Evolutionary conservation across 1,140 invertebrate genomes (phyloP), one percentile per base, ranked within the genome.

Genomic region (Contarinia nasturtii): DNA sequence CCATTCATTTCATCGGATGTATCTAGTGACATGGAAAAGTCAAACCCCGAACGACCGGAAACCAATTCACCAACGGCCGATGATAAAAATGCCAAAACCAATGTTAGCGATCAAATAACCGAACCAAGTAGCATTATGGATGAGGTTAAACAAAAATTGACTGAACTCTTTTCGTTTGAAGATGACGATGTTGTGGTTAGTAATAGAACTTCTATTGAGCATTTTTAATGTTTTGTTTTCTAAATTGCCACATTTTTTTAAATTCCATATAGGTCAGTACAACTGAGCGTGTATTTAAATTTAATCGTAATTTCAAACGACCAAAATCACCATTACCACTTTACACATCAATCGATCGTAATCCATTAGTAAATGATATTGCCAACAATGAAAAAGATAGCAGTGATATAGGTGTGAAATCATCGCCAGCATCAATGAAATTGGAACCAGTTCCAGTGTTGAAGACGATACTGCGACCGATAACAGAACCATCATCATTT

Each of bases 121-220:
- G 27, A 27, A 27, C 27, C 27, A 27, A 27, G 27, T 27, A 27
- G 27, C 27, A 52, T 63, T 18, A 63, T 63, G 34, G 59, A 59
- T 11, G 61, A 63, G 49, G 61, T 63, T 14, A 55, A 55, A 20
- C 56, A 58, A 40, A 59, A 61, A 50, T 49, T 63, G 27, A 58
- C 59, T 36, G 56, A 61, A 45, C 52, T 63, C 0, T 63, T 63
- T 33, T 56, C 56, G 40, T 54, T 59, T 40, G 61, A 63, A 14
- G 61, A 63, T 49, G 56, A 53, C 43, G 14, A 40, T 18, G 27
- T 27, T 3, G 17, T 40, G 14, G 17, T 36, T n/a, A 36, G 34
- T 8, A 36, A 36, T 10, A 36, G 8, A 36, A 36, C n/a, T 36
- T n/a, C n/a, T n/a, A n/a, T n/a, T n/a, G n/a, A n/a, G n/a, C n/a